Percentiles rank a stretch among this genome's conserved stretches.
Evolutionary conservation across 2,113 vertebrate species (phyloP).

Genomic region (Hyaena hyaena): DNA sequence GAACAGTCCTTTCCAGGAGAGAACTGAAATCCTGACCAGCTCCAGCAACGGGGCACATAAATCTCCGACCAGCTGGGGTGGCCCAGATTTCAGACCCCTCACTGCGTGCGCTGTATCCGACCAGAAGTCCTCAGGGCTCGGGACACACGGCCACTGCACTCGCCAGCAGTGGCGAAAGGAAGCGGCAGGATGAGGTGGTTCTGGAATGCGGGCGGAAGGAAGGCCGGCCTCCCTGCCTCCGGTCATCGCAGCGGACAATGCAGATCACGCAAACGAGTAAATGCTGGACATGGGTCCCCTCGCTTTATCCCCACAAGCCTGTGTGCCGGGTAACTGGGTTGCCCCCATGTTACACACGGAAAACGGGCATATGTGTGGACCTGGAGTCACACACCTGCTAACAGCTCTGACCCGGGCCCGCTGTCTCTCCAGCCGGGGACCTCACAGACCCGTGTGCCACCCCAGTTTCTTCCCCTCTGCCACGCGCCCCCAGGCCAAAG

Average conservation of each 20-base stretch:
- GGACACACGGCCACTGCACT: fast-evolving
- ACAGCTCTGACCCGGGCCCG: background rate
- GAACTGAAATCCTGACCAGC: background rate
- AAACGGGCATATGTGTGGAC: background rate
- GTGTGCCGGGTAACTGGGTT: fast-evolving
- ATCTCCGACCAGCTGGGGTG: background rate
- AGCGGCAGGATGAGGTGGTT: fast-evolving
- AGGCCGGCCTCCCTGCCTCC: background rate
- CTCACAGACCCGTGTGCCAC: background rate
- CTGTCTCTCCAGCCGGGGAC: background rate
- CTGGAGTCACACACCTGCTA: background rate
- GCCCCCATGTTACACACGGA: background rate
- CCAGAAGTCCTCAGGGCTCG: background rate
- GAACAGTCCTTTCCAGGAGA: background rate
- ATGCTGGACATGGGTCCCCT: fast-evolving
- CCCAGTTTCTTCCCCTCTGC: background rate
- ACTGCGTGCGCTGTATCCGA: background rate
- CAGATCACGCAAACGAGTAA: fast-evolving
- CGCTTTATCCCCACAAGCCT: background rate
- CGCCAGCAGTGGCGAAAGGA: background rate
- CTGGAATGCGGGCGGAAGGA: background rate
- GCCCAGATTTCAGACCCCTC: background rate
- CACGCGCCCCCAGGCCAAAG: background rate
- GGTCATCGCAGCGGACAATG: fast-evolving
- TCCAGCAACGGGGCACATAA: background rate